Evolutionary conservation across 1,140 invertebrate species (phyloP).

Genomic region (Neodiprion pinetum): DNA sequence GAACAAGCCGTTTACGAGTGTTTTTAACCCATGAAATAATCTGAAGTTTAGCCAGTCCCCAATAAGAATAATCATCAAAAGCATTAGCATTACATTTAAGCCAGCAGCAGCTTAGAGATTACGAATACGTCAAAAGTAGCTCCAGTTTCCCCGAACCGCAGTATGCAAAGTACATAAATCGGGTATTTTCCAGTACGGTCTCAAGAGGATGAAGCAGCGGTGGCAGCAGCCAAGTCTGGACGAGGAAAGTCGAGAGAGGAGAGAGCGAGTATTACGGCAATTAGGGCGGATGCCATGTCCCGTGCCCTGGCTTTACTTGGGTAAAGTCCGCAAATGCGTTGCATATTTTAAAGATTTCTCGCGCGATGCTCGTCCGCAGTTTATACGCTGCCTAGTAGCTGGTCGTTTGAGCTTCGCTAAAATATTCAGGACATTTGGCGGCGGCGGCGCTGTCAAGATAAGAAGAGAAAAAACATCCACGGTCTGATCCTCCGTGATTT

Average conservation of each 20-base stretch:
- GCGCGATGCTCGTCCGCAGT: neutral
- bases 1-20: too few species aligned
- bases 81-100: too few species aligned
- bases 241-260: neutral
- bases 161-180: constrained; percentile 19
- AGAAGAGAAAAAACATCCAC: too few species aligned
- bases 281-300: neutral
- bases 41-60: too few species aligned
- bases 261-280: constrained; percentile 11
- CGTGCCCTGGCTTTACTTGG: neutral
- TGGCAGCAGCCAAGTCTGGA: neutral
- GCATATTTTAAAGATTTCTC: neutral
- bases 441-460: too few species aligned
- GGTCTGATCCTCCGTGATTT: too few species aligned
- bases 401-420: neutral
- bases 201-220: neutral
- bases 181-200: neutral
- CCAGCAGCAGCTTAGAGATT: too few species aligned
- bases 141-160: neutral
- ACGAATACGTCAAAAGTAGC: too few species aligned
- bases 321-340: neutral
- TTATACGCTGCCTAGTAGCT: neutral
- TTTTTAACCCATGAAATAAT: too few species aligned
- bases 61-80: too few species aligned
- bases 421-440: neutral